Base-by-base conservation (phyloP, 1,140 invertebrate genomes). In the Drosophila pectinifera region DNA sequence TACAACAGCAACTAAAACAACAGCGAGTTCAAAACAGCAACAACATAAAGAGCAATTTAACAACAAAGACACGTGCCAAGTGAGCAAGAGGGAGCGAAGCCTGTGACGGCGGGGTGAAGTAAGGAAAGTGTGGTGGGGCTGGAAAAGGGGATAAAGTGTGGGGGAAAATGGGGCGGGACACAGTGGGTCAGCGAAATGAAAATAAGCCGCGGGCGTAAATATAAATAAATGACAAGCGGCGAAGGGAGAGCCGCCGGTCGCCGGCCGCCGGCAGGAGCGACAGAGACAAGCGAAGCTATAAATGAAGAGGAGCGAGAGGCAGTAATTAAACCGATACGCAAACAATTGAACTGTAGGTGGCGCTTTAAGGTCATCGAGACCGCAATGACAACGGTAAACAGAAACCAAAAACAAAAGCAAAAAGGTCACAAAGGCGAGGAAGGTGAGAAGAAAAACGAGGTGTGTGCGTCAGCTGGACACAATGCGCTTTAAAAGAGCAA, bases 311-410 rank as follows among this genome's bases (percentile, higher is more conserved):
- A 43, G 63, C 69, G 38, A 59, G 65, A 58, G 83, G 83, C 74
- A 86, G 82, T 85, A 85, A 85, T 86, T 88, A 86, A 86, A 88
- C 70, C 79, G 80, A 86, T 86, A 83, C 83, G 75, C 58, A 86
- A 86, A 83, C 82, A 88, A 86, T 86, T 89, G 79, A 88, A 80
- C 76, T 78, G 69, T 77, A 70, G 65, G 70, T 86, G 83, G 74
- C 54, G 72, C 83, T 73, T 41, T 61, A 78, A 77, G 75, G 78
- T 88, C 78, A 63, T 67, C 41, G 39, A 67, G 54, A 72, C 78
- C 74, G 55, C 79, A 73, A 81, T 31, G 53, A 70, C 67, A 70
- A 51, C 49, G 20, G 54, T 51, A 45, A 61, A 67, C 24, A 63
- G 69, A 26, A 36, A 65, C 5, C 18, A 20, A 20, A 20, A 43